Evolutionary conservation across 2,888 invertebrate genomes (phyloP).

Genomic region (Thecocarcelia acutangulata): DNA sequence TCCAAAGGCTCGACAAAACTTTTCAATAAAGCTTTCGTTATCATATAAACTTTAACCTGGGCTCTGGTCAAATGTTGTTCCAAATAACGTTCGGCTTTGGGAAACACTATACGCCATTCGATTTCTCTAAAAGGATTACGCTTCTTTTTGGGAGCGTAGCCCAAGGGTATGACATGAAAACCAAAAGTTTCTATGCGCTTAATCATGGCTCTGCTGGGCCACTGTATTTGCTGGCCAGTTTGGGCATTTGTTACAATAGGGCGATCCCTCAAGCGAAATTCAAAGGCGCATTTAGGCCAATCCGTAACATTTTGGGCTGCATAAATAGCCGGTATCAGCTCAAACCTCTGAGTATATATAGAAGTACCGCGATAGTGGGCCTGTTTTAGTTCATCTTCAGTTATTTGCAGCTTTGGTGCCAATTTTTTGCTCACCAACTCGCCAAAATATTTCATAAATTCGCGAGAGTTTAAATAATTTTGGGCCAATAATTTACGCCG

Average conservation of each 20-base stretch:
- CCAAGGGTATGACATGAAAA: slow-evolving; percentile 87
- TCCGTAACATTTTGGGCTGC: slow-evolving; percentile 81
- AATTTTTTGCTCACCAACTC: slow-evolving; percentile 84
- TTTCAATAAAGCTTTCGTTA: slow-evolving; percentile 87
- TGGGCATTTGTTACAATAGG: slow-evolving; percentile 83
- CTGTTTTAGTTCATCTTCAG: slow-evolving; percentile 82
- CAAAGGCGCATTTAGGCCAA: slow-evolving; percentile 89
- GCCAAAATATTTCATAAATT: slow-evolving; percentile 87
- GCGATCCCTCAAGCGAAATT: slow-evolving; percentile 85
- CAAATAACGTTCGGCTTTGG: slow-evolving; percentile 88
- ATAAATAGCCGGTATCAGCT: slow-evolving; percentile 87
- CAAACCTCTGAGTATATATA: slow-evolving; percentile 85
- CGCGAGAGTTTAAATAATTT: slow-evolving; percentile 84
- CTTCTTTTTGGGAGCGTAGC: slow-evolving; percentile 85
- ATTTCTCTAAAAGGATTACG: slow-evolving; percentile 85
- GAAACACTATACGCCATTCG: slow-evolving; percentile 91
- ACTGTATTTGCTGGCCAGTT: slow-evolving; percentile 84
- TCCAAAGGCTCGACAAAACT: slow-evolving; percentile 87
- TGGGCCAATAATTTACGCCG: slow-evolving; percentile 73
- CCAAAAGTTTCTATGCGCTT: slow-evolving; percentile 86
- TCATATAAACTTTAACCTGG: slow-evolving; percentile 87
- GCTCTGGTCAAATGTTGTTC: slow-evolving; percentile 87
- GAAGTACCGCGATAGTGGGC: slow-evolving; percentile 86
- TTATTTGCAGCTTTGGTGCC: slow-evolving; percentile 84
- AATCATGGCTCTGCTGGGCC: slow-evolving; percentile 87